Conservation (phyloP, 2,113 vertebrate genomes). For the Lamprotornis superbus region DNA sequence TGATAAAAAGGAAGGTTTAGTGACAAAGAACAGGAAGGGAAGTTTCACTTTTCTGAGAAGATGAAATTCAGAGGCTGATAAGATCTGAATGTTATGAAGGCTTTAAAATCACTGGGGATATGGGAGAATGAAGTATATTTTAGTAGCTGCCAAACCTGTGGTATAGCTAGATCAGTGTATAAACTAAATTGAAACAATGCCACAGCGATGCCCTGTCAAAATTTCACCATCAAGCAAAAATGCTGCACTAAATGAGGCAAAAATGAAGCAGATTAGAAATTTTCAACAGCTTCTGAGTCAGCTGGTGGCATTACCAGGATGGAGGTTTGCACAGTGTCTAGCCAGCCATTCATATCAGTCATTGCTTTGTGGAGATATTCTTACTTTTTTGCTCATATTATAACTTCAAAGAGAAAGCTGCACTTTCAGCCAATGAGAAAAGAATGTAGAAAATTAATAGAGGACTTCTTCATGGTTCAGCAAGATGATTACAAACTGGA, state of each 20-base stretch:
- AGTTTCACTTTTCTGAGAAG: constrained; percentile 15
- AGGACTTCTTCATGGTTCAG: neutral
- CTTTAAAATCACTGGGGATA: neutral
- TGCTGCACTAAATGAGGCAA: neutral
- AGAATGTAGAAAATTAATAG: neutral
- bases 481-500: constrained; percentile 5
- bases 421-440: constrained; percentile 6
- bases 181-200: constrained; percentile 44
- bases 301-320: neutral
- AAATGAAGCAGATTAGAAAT: constrained; percentile 1
- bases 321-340: neutral
- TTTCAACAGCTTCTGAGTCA: constrained; percentile 38
- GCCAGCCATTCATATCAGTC: neutral
- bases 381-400: neutral
- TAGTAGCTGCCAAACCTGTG: constrained; percentile 3
- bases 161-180: neutral
- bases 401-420: neutral
- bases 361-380: neutral
- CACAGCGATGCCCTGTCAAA: constrained; percentile 24
- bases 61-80: constrained; percentile 8
- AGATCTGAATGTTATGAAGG: neutral
- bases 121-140: neutral
- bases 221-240: constrained; percentile 2
- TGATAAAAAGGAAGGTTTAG: neutral
- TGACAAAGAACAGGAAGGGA: neutral